Percentiles rank a stretch among this genome's conserved stretches.
These are phyloP conservation scores for Macaca fascicularis DNA, from an alignment of 2,113 vertebrate genomes.

Conservation along the genomic window DNA sequence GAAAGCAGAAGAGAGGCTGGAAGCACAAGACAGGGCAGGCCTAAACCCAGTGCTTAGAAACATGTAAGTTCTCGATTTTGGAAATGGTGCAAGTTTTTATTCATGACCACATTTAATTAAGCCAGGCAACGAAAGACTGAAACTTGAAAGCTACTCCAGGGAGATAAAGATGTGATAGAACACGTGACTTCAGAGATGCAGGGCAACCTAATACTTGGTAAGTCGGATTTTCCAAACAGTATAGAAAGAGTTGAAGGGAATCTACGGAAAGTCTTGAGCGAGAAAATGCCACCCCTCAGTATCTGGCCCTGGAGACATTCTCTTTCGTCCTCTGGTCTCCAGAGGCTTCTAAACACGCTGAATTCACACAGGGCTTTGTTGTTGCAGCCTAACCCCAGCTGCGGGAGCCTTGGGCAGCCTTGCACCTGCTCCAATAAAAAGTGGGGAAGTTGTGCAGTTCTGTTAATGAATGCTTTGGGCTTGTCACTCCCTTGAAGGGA, in stretches of 20 bases:
- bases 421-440: constrained; percentile 86
- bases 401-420: background rate
- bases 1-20: background rate
- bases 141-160: constrained; percentile 61
- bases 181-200: constrained; percentile 33
- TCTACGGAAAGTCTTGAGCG: constrained; percentile 72
- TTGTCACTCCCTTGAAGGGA: constrained; percentile 45
- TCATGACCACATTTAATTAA: constrained; percentile 74
- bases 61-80: background rate
- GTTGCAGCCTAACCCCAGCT: constrained; percentile 45
- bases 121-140: constrained; percentile 62
- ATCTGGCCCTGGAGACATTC: constrained; percentile 71
- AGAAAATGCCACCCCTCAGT: constrained; percentile 78
- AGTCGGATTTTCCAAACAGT: constrained; percentile 67
- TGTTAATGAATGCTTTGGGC: constrained; percentile 23
- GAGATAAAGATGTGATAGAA: constrained; percentile 66
- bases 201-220: constrained; percentile 63
- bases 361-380: constrained; percentile 76
- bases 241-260: constrained; percentile 76
- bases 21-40: background rate
- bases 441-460: background rate
- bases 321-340: constrained; percentile 78
- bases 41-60: background rate
- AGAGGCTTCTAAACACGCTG: constrained; percentile 76
- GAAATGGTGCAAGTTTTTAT: constrained; percentile 30